Conservation (phyloP, 2,888 invertebrate species). For the Plemyria rubiginata region DNA sequence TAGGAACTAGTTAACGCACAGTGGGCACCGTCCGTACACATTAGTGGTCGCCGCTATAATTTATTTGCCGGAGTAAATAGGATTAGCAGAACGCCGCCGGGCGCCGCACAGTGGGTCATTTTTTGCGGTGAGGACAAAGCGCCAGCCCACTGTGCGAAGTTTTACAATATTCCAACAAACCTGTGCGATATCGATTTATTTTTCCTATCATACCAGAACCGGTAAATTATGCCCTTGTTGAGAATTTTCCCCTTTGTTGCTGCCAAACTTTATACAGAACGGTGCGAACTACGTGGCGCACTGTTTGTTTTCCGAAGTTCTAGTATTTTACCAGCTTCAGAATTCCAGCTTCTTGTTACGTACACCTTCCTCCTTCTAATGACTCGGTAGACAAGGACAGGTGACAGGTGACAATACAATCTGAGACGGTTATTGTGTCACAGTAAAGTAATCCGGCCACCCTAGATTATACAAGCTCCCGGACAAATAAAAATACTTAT, state of each 20-base stretch:
- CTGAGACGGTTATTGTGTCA: slow-evolving; percentile 64
- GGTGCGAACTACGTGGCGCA: slow-evolving; percentile 15
- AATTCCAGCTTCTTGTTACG: slow-evolving; percentile 12
- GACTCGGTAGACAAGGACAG: slow-evolving; percentile 42
- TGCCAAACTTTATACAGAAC: slow-evolving; percentile 31
- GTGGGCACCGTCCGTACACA: slow-evolving; percentile 60
- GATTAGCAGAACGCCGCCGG: slow-evolving; percentile 77
- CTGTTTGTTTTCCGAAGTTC: slow-evolving; percentile 26
- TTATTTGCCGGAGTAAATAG: slow-evolving; percentile 78
- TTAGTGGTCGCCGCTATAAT: slow-evolving; percentile 70
- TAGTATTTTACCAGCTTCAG: slow-evolving; percentile 1
- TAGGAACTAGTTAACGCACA: slow-evolving; percentile 56
- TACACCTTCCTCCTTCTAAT: neutral
- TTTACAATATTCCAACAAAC: slow-evolving; percentile 41
- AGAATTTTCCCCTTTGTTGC: slow-evolving; percentile 35
- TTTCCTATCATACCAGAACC: slow-evolving; percentile 40
- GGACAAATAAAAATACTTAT: slow-evolving; percentile 75
- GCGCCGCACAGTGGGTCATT: slow-evolving; percentile 69
- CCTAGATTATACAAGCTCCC: slow-evolving; percentile 59
- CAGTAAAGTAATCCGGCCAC: slow-evolving; percentile 57
- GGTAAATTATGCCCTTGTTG: slow-evolving; percentile 39
- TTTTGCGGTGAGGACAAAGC: slow-evolving; percentile 60
- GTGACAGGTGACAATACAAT: slow-evolving; percentile 63
- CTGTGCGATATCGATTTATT: slow-evolving; percentile 42
- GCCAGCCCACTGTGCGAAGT: slow-evolving; percentile 40